Percentiles rank a stretch among this genome's conserved stretches.
Evolutionary conservation across 2,888 invertebrate genomes (phyloP).

Genomic region (Heteromurus nitidus): DNA sequence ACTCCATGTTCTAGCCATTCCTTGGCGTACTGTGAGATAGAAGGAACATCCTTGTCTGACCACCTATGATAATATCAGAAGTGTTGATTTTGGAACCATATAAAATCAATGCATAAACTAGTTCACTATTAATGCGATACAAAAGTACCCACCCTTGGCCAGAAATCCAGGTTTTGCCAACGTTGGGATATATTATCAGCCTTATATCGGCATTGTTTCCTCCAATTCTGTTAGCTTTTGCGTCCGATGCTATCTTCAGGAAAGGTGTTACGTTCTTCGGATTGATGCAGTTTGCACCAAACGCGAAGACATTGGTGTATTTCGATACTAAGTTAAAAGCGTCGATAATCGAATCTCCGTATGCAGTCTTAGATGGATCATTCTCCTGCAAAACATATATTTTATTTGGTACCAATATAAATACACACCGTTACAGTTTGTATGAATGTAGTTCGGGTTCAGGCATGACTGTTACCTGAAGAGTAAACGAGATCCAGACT

Average conservation of each 20-base stretch:
- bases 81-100: too few species aligned
- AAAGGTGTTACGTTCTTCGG: slow-evolving; percentile 82
- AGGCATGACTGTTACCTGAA: slow-evolving; percentile 81
- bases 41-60: slow-evolving; percentile 82
- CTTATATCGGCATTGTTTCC: slow-evolving; percentile 76
- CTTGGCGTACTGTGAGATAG: slow-evolving; percentile 83
- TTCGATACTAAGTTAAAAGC: slow-evolving; percentile 79
- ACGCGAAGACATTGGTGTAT: slow-evolving; percentile 86
- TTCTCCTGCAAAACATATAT: slow-evolving; percentile 39
- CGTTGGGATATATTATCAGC: slow-evolving; percentile 93
- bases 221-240: slow-evolving; percentile 74
- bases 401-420: background rate
- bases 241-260: slow-evolving; percentile 76
- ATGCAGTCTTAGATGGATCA: slow-evolving; percentile 79
- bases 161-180: slow-evolving; percentile 87
- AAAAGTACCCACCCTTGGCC: slow-evolving; percentile 75
- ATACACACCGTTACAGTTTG: background rate
- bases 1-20: slow-evolving; percentile 90
- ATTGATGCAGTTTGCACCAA: slow-evolving; percentile 92
- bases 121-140: too few species aligned
- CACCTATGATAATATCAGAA: slow-evolving; percentile 76
- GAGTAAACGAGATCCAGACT: slow-evolving; percentile 93
- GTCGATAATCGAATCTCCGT: slow-evolving; percentile 87
- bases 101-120: too few species aligned
- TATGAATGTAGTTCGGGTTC: background rate